Evolutionary conservation across 1,140 invertebrate species (phyloP).

Genomic region (Neotoxoptera formosana): DNA sequence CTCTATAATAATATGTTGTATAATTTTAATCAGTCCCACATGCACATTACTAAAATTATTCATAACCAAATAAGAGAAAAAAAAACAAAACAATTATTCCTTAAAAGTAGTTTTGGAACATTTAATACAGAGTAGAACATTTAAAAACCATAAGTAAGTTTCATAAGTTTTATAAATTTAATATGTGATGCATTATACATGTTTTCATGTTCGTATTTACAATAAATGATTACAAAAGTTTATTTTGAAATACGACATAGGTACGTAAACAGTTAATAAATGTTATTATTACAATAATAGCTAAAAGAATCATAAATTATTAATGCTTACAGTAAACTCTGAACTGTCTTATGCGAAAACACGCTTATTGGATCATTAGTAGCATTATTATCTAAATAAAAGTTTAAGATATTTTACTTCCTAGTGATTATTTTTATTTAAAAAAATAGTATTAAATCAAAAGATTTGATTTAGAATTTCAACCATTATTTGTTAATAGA

Average conservation of each 20-base stretch:
- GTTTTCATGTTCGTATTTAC: background rate
- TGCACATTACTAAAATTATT: background rate
- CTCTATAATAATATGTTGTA: background rate
- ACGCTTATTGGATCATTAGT: background rate
- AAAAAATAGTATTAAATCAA: background rate
- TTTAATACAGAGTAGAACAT: background rate
- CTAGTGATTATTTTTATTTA: background rate
- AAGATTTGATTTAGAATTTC: background rate
- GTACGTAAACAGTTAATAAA: background rate
- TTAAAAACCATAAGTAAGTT: background rate
- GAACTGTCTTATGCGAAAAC: background rate
- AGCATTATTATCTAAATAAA: background rate
- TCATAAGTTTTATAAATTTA: background rate
- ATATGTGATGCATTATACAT: background rate
- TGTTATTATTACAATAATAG: background rate
- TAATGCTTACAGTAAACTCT: background rate
- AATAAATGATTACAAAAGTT: background rate
- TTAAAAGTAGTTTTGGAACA: background rate
- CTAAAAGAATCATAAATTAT: background rate
- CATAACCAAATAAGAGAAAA: background rate
- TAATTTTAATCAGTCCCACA: background rate
- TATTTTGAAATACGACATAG: background rate
- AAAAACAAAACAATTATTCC: background rate
- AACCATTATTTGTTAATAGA: background rate
- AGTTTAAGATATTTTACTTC: background rate